Base-by-base conservation (phyloP, 2,888 invertebrate genomes). In the Eilema sororculum region DNA sequence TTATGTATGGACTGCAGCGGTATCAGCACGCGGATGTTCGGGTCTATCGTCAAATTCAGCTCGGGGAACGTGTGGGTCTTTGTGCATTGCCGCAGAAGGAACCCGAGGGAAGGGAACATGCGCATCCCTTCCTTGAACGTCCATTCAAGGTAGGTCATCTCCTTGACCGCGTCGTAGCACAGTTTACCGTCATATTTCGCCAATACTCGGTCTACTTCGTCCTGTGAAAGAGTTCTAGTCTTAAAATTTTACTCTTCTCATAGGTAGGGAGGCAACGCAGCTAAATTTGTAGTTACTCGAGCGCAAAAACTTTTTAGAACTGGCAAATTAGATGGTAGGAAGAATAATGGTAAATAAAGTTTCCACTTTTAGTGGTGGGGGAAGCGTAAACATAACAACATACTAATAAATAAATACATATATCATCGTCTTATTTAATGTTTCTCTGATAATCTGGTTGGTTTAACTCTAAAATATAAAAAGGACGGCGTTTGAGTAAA, bases 141-240 rank as follows among this genome's bases (percentile, higher is more conserved):
- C 86, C 82, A 83, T 30, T 87, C 86, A 5, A 89, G 70, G n/a
- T 81, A 82, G 0, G 63, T 77, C 86, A 90, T 86, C 66, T 88
- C 88, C 58, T 80, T 81, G 3, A 90, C 73, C 0, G 88, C 84
- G 1, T 89, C 87, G 52, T 85, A 90, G 59, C 84, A 81, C 3
- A 90, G 57, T 61, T 87, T 84, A 16, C 84, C 82, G 16, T 82
- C 71, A 37, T 90, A 75, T 75, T 83, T 87, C 4, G 74, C 67
- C 5, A 89, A 70, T 1, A 87, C 81, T 8, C 76, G 65, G 58
- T 90, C 91, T 3, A 93, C 84, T 79, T 93, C 91, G 6, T 82
- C 76, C 66, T 72, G 46, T 46, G 20, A 46, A 20, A 46, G 46
- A 20, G 46, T 4, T 41, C 1, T 41, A 41, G 46, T 20, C 52